phyloP scores from a whole-genome alignment of 2,113 vertebrate genomes.

The Mohoua ochrocephala region DNA sequence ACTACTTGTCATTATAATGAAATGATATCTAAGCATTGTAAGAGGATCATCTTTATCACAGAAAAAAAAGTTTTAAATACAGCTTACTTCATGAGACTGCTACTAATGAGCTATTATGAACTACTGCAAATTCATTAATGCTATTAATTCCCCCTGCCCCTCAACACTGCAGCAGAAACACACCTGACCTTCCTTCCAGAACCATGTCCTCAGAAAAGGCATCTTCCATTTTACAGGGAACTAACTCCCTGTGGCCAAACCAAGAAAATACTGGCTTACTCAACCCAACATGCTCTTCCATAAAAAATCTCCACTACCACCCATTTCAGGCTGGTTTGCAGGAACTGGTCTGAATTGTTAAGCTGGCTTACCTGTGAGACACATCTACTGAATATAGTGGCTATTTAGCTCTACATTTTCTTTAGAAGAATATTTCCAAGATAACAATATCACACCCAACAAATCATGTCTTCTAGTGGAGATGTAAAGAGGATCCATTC shows the following conservation, averaged over 20 bases:
- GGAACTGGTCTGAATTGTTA: neutral
- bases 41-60: neutral
- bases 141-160: neutral
- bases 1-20: neutral
- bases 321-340: neutral
- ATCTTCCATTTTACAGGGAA: neutral
- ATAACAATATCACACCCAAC: neutral
- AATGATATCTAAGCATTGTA: neutral
- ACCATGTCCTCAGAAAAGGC: neutral
- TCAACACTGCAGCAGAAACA: neutral
- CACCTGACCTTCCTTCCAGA: neutral
- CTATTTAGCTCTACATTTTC: neutral
- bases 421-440: neutral
- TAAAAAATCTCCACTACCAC: neutral
- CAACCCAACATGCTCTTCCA: rapidly evolving
- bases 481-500: neutral
- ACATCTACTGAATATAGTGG: neutral
- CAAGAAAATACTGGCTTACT: neutral
- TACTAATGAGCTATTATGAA: neutral
- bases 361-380: neutral
- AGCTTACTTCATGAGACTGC: neutral
- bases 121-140: neutral
- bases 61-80: neutral
- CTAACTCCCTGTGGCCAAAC: neutral
- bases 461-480: neutral